Evolutionary conservation across 53 echinoderm and acorn worm genomes (phyloP).

Genomic region (Luidia sarsii): DNA sequence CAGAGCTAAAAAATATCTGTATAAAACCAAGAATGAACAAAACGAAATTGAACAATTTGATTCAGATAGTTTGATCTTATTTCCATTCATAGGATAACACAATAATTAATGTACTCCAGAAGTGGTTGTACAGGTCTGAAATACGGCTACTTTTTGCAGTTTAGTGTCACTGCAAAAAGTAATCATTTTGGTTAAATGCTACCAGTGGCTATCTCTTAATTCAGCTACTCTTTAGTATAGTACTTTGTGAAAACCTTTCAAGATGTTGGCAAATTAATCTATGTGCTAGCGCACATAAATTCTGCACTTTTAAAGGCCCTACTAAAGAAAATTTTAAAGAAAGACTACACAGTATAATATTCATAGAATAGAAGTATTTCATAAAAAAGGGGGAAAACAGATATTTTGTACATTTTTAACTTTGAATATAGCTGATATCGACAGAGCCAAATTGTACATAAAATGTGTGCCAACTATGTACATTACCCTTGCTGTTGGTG

Average conservation of each 20-base stretch:
- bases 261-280: not conserved
- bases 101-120: not conserved
- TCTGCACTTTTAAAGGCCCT: too few relatives aligned
- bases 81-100: not conserved
- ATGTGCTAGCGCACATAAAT: too few relatives aligned
- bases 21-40: not conserved
- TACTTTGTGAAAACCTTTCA: slow-evolving; percentile 9
- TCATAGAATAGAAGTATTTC: too few relatives aligned
- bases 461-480: too few relatives aligned
- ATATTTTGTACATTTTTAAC: too few relatives aligned
- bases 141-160: not conserved
- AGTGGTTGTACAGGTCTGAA: not conserved
- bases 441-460: too few relatives aligned
- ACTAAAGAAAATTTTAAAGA: too few relatives aligned
- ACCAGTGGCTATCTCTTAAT: not conserved
- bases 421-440: too few relatives aligned
- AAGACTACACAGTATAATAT: too few relatives aligned
- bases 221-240: slow-evolving; percentile 1
- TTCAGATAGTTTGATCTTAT: slow-evolving; percentile 8
- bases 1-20: not conserved
- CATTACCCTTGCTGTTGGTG: too few relatives aligned
- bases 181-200: not conserved
- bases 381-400: too few relatives aligned
- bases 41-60: not conserved
- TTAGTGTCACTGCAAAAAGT: not conserved